Conservation (phyloP, 2,888 invertebrate genomes). For the Oeneis ivallda region DNA sequence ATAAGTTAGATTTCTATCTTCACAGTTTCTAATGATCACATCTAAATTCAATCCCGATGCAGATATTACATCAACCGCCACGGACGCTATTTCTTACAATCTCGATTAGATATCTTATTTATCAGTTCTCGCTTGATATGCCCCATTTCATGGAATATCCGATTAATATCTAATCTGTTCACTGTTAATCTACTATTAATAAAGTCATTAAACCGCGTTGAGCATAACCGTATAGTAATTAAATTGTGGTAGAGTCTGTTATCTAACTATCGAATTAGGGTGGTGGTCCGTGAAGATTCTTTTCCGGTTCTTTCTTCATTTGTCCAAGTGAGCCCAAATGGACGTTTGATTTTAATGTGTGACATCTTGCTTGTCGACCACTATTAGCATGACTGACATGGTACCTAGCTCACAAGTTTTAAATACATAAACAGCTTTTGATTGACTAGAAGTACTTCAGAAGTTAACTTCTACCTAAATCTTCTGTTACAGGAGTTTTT, state of each 20-base stretch:
- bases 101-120: conserved; percentile 25
- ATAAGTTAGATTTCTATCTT: conserved; percentile 6
- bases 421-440: too few species aligned
- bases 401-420: too few species aligned
- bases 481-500: too few species aligned
- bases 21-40: neutral
- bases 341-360: neutral
- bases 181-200: conserved; percentile 34
- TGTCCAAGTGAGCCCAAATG: too few species aligned
- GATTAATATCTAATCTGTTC: conserved; percentile 34
- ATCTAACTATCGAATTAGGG: neutral
- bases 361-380: too few species aligned
- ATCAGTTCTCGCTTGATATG: conserved; percentile 15
- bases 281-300: neutral
- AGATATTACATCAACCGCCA: conserved; percentile 11
- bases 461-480: too few species aligned
- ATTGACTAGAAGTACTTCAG: too few species aligned
- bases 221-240: conserved; percentile 9
- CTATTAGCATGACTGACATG: too few species aligned
- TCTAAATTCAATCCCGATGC: conserved; percentile 25
- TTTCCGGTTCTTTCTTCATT: neutral
- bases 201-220: conserved; percentile 25
- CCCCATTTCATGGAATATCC: conserved; percentile 15
- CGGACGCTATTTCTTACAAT: conserved; percentile 10
- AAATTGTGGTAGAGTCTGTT: conserved; percentile 7